phyloP scores from a whole-genome alignment of 2,888 invertebrate species.

The Melanargia galathea region DNA sequence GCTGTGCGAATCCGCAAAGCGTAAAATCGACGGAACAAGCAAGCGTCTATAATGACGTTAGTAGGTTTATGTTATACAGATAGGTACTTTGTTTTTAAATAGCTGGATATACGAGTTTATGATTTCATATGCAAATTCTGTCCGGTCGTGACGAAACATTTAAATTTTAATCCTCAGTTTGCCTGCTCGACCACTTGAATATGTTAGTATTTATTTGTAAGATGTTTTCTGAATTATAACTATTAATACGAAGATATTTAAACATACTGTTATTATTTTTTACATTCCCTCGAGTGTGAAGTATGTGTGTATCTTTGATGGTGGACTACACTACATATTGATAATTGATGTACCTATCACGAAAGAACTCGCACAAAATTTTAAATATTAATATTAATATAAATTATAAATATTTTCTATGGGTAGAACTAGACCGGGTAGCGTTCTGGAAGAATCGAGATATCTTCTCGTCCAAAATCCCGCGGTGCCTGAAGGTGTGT shows the following conservation, averaged over 20 bases:
- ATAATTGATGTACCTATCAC: too few species aligned
- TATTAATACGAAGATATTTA: not conserved
- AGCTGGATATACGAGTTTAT: not conserved
- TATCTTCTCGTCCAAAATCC: too few species aligned
- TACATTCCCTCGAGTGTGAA: not conserved
- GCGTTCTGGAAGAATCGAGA: too few species aligned
- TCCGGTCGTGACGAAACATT: not conserved
- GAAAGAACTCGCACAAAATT: too few species aligned
- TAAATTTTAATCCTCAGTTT: constrained; percentile 1
- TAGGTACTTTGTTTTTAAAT: not conserved
- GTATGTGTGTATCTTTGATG: too few species aligned
- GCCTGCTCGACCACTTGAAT: not conserved
- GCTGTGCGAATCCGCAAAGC: constrained; percentile 15
- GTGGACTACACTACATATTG: too few species aligned
- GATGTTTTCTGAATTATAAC: not conserved
- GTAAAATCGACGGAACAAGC: constrained; percentile 20
- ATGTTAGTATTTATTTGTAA: not conserved
- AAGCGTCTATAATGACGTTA: constrained; percentile 7
- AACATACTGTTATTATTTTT: not conserved
- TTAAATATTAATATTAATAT: too few species aligned
- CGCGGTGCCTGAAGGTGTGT: too few species aligned
- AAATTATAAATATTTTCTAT: not conserved
- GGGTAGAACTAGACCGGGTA: too few species aligned
- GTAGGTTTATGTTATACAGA: not conserved
- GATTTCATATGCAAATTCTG: not conserved